Evolutionary conservation across 2,113 vertebrate species (phyloP), one percentile per base, ranked within the genome.

Genomic region (Gallinago paraguaiae): DNA sequence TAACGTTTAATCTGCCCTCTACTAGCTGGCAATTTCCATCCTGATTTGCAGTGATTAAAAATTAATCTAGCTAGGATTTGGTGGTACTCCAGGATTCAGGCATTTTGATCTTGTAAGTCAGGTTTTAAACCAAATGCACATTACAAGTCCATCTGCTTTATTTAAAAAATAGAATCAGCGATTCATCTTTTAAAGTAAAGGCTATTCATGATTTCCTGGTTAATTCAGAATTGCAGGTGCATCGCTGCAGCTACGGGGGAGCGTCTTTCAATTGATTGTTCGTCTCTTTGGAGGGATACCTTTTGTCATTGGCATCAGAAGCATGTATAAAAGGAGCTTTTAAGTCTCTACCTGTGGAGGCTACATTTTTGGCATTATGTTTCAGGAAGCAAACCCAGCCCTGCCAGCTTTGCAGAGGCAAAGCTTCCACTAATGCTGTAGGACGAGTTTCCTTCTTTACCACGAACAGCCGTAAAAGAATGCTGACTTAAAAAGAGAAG

Each of bases 31-130:
- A 83, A 51, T 90, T 95, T 88, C 82, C 83, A 43, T 81, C 43
- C 56, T 71, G 79, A 93, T 96, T 86, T 86, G 43, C 64, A 83
- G 56, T 74, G 82, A 86, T 90, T 92, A 95, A 86, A 93, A 94
- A 88, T 70, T 85, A 95, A 92, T 94, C 76, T 86, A 48, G 35
- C 46, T 81, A 41, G 64, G 72, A 86, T 93, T 96, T 96, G 46
- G 71, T 88, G 71, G 43, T 70, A 31, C 46, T 91, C 64, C 54
- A 74, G 92, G 35, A 74, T 91, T 95, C 59, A 86, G 51, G 88
- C 54, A 41, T 88, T 90, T 90, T 82, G 78, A 67, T 94, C 54
- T 88, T 94, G 25, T 65, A 82, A 94, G 51, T 83, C 46, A 88
- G 75, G 17, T 92, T 96, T 97, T 88, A 92, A 90, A 86, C 33